phyloP scores from a whole-genome alignment of 2,888 invertebrate genomes.

The Noctuana brunneofusca region DNA sequence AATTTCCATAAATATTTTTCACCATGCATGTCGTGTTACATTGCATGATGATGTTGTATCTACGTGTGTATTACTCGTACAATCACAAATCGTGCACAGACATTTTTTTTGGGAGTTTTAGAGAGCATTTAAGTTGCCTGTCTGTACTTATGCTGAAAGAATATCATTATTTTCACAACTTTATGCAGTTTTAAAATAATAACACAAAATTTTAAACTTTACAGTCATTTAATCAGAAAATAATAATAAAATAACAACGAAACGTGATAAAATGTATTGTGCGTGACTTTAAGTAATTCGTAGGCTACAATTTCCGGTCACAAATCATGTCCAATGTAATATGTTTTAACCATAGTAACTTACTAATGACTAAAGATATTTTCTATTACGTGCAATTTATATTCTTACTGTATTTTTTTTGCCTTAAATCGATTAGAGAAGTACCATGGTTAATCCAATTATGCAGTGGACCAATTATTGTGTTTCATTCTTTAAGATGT shows the following conservation, averaged over 20 bases:
- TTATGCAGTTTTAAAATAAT: no score
- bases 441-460: background rate
- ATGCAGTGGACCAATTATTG: background rate
- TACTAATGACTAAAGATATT: slow-evolving; percentile 19
- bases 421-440: background rate
- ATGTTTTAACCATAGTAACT: slow-evolving; percentile 11
- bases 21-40: background rate
- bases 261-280: slow-evolving; percentile 20
- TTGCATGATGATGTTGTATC: no score
- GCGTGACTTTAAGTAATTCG: slow-evolving; percentile 31
- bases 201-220: no score
- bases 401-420: background rate
- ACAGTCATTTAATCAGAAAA: no score
- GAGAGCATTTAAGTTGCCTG: no score
- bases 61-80: no score
- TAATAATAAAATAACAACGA: slow-evolving; percentile 6
- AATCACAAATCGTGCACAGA: no score
- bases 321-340: slow-evolving; percentile 24
- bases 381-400: background rate
- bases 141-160: no score
- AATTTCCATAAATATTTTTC: background rate
- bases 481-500: background rate
- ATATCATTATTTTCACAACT: no score
- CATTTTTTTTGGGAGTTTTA: no score
- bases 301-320: slow-evolving; percentile 24